A percentile compares a stretch with the other conserved stretches of the same genome.
Evolutionary conservation across 2,113 vertebrate species (phyloP).

Genomic region (Amia ocellicauda): DNA sequence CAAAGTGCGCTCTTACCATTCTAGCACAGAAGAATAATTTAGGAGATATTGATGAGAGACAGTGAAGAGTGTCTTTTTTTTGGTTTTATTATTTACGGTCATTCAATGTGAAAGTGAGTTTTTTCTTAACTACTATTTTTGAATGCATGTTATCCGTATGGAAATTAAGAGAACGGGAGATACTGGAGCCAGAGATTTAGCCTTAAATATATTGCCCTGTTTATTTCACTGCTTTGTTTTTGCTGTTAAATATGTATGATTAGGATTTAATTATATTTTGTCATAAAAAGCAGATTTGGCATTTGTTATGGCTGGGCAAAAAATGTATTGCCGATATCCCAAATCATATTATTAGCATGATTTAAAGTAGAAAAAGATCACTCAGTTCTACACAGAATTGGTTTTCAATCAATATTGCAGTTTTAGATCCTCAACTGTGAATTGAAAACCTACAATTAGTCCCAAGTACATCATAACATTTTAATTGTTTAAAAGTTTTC

Average conservation of each 20-base stretch:
- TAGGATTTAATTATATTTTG: conserved; percentile 51
- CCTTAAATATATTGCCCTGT: conserved; percentile 84
- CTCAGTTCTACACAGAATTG: too few species aligned
- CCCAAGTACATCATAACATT: too few species aligned
- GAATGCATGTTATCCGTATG: conserved; percentile 83
- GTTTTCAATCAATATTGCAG: too few species aligned
- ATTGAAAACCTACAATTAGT: too few species aligned
- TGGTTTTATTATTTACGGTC: conserved; percentile 27
- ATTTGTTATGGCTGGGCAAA: conserved; percentile 53
- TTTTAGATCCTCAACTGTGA: too few species aligned
- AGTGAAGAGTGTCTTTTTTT: conserved; percentile 30
- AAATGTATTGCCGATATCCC: conserved; percentile 42
- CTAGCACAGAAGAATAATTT: neutral
- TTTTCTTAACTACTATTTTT: conserved; percentile 67
- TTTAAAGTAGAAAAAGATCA: too few species aligned
- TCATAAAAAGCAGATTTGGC: conserved; percentile 50
- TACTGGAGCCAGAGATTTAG: conserved; percentile 71
- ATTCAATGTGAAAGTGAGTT: conserved; percentile 68
- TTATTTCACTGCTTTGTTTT: conserved; percentile 63
- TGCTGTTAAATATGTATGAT: conserved; percentile 56
- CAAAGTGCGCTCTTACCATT: conserved; percentile 3
- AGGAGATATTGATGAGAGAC: neutral
- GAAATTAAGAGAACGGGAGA: conserved; percentile 62
- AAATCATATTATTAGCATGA: conserved; percentile 25
- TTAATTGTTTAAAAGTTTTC: too few species aligned